phyloP scores from a whole-genome alignment of 2,113 vertebrate species.

The Balaeniceps rex region DNA sequence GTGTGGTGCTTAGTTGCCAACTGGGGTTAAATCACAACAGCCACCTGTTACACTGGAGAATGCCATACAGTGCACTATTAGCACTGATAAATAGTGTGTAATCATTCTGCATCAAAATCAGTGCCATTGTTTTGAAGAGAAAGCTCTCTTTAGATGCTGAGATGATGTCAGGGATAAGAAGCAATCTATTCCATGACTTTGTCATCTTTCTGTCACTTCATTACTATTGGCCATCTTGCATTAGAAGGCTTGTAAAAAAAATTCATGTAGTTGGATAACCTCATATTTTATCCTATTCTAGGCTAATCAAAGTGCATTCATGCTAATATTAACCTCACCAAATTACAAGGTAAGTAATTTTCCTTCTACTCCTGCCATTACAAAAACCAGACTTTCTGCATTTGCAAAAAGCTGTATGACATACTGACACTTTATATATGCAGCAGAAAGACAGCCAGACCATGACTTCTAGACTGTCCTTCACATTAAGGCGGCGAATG shows the following conservation, averaged over 20 bases:
- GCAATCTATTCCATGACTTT: slow-evolving; percentile 13
- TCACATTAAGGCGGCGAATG: slow-evolving; percentile 25
- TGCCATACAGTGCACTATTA: neutral
- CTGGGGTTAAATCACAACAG: no score
- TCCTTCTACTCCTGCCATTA: slow-evolving; percentile 12
- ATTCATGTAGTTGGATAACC: neutral
- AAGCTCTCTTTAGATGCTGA: neutral
- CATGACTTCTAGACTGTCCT: slow-evolving; percentile 40
- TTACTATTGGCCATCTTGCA: neutral
- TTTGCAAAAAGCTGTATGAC: neutral
- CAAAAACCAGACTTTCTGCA: neutral
- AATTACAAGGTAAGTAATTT: slow-evolving; percentile 55
- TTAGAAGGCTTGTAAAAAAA: neutral
- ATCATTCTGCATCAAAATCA: neutral
- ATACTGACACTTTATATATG: neutral
- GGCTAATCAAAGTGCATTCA: slow-evolving; percentile 29
- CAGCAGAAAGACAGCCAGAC: slow-evolving; percentile 19
- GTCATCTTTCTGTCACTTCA: neutral
- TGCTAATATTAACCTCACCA: slow-evolving; percentile 31
- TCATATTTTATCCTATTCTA: slow-evolving; percentile 10
- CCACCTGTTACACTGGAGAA: neutral
- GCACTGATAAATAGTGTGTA: neutral
- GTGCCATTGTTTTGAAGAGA: neutral
- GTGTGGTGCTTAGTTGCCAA: no score
- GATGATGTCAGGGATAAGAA: slow-evolving; percentile 8